Conservation (phyloP, 1,140 invertebrate species). For the Aphelenchoides fujianensis region DNA sequence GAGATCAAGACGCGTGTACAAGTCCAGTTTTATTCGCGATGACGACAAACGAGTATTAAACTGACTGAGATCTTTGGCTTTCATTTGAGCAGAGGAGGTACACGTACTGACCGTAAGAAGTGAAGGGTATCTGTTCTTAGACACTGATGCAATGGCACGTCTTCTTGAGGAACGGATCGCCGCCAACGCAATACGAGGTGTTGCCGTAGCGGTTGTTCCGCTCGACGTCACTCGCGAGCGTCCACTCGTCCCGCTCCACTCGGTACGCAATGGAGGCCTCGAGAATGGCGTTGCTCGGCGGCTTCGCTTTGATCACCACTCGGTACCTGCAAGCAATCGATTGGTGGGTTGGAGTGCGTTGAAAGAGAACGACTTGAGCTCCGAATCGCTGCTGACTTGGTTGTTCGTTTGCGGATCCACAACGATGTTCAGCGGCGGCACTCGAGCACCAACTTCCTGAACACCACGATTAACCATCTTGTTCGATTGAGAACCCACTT, state of each 20-base stretch:
- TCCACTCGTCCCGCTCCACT: slow-evolving; percentile 29
- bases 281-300: slow-evolving; percentile 37
- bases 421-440: slow-evolving; percentile 41
- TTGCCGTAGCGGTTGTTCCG: slow-evolving; percentile 50
- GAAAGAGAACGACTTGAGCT: slow-evolving; percentile 8
- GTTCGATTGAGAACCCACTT: no score
- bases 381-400: not conserved
- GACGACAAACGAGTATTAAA: not conserved
- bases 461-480: no score
- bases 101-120: no score
- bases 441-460: slow-evolving; percentile 19
- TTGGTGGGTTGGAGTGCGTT: not conserved
- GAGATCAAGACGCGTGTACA: not conserved
- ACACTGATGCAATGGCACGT: slow-evolving; percentile 39
- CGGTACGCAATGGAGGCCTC: slow-evolving; percentile 37
- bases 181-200: slow-evolving; percentile 35
- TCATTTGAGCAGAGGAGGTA: no score
- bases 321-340: slow-evolving; percentile 36
- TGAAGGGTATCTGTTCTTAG: no score
- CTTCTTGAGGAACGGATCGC: slow-evolving; percentile 35
- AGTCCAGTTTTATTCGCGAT: not conserved
- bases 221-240: slow-evolving; percentile 40
- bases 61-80: no score
- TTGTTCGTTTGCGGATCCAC: slow-evolving; percentile 33
- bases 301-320: slow-evolving; percentile 32